Percentiles rank a stretch among this genome's conserved stretches.
These are phyloP conservation scores for Trichomycterus rosablanca DNA, from an alignment of 2,113 vertebrate species.

Conservation along the genomic window DNA sequence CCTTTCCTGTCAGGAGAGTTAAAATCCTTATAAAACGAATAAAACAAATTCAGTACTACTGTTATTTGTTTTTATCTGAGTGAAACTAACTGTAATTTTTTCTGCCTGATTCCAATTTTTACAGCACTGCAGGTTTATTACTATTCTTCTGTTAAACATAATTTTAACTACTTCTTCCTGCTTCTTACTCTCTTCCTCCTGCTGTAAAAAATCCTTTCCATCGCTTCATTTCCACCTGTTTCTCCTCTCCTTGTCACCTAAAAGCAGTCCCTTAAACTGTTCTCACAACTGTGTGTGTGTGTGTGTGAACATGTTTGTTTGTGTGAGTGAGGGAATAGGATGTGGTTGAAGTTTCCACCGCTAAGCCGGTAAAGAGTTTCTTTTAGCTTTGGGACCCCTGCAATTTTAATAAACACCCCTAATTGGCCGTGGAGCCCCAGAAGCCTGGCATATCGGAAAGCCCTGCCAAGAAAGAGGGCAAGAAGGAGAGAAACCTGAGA, in stretches of 20 bases:
- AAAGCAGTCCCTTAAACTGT: background rate
- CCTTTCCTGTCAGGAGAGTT: no score
- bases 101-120: no score
- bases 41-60: no score
- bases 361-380: conserved; percentile 65
- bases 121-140: no score
- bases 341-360: conserved; percentile 62
- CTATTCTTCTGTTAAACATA: no score
- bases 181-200: background rate
- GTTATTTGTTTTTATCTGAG: no score
- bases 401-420: conserved; percentile 80
- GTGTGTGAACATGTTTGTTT: conserved; percentile 22
- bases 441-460: conserved; percentile 74
- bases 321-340: conserved; percentile 8
- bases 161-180: no score
- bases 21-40: no score
- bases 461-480: conserved; percentile 19
- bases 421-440: conserved; percentile 92
- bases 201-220: conserved; percentile 8
- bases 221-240: conserved; percentile 3
- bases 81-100: no score
- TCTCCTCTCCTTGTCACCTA: background rate
- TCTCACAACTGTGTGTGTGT: conserved; percentile 29
- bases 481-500: background rate
- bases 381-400: conserved; percentile 73